Conservation (phyloP, 2,888 invertebrate species). For the Morpho deidamia region DNA sequence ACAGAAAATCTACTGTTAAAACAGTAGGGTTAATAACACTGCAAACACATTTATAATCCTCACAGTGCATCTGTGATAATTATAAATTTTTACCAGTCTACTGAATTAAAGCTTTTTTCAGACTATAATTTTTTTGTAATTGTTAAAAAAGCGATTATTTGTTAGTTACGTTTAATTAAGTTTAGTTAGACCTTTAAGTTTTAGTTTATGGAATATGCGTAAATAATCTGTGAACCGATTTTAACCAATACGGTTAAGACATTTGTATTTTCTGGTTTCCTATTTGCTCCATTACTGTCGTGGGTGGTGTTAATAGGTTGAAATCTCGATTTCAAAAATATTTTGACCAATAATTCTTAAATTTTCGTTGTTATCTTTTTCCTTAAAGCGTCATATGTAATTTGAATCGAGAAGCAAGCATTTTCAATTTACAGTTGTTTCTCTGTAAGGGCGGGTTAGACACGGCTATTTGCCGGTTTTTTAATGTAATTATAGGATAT, state of each 20-base stretch:
- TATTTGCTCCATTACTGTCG: constrained; percentile 50
- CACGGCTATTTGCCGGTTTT: constrained; percentile 18
- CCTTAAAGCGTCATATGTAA: neutral
- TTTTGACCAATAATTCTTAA: constrained; percentile 20
- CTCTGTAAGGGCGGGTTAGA: neutral
- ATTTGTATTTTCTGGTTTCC: constrained; percentile 51
- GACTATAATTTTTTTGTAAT: no score
- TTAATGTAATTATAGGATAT: constrained; percentile 1
- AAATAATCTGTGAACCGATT: no score
- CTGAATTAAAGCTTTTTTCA: no score
- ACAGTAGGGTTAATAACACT: no score
- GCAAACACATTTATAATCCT: no score
- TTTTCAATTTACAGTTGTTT: neutral
- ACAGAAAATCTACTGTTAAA: no score
- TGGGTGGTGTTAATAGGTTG: constrained; percentile 44
- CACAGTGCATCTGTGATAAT: no score
- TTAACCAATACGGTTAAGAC: constrained; percentile 51
- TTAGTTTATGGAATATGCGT: no score
- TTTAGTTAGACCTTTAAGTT: no score
- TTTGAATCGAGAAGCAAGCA: constrained; percentile 7
- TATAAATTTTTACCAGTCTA: no score
- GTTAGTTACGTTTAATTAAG: no score
- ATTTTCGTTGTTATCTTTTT: neutral
- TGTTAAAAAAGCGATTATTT: no score
- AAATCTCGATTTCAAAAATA: neutral